A percentile compares a stretch with the other conserved stretches of the same genome.
Conservation (phyloP, 1,140 invertebrate genomes). For the Trinorchestia longiramus region DNA sequence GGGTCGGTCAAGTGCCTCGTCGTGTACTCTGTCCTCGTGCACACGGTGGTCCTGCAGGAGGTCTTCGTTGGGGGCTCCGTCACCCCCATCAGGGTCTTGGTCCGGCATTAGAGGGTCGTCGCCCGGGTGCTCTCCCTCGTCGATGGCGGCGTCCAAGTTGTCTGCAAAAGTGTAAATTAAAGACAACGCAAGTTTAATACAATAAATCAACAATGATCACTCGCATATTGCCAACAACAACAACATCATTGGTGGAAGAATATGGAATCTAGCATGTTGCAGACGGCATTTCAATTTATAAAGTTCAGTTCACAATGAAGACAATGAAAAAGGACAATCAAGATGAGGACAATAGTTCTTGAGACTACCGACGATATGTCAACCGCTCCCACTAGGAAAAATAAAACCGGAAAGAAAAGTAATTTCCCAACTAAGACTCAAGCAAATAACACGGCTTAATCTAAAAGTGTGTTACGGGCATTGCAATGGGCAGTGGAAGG, state of each 20-base stretch:
- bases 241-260: neutral
- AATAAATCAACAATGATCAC: neutral
- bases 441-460: neutral
- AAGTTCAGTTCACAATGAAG: neutral
- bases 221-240: too few relatives aligned
- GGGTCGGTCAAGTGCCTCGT: conserved; percentile 4
- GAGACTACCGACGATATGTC: neutral
- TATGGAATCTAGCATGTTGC: neutral
- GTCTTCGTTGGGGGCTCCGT: conserved; percentile 24
- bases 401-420: neutral
- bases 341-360: neutral
- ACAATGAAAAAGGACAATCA: neutral
- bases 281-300: neutral
- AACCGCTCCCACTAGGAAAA: neutral
- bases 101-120: conserved; percentile 42
- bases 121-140: conserved; percentile 20
- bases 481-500: neutral
- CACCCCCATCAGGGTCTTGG: conserved; percentile 32
- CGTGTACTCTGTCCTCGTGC: conserved; percentile 43
- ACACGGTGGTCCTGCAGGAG: conserved; percentile 29
- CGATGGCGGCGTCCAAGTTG: conserved; percentile 42
- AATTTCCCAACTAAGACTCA: neutral
- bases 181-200: neutral
- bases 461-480: neutral
- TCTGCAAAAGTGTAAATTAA: neutral